phyloP scores from a whole-genome alignment of 1,140 invertebrate genomes.

The Drosophila lacteicornis region DNA sequence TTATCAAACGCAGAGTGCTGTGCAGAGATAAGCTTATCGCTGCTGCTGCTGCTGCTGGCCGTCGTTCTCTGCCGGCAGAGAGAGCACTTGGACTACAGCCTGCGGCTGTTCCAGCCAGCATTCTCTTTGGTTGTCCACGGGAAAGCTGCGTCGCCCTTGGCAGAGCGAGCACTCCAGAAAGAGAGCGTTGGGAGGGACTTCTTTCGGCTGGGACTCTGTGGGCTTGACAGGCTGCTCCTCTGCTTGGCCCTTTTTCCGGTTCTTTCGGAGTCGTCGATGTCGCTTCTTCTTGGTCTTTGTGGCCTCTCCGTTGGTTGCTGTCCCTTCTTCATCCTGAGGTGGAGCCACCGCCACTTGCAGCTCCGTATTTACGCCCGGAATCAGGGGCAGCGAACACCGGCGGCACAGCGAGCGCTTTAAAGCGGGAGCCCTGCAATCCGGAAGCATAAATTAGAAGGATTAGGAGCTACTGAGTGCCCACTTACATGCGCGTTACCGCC shows the following conservation, averaged over 20 bases:
- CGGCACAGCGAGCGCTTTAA: conserved; percentile 65
- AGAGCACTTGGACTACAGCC: conserved; percentile 43
- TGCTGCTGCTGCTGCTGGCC: neutral
- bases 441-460: neutral
- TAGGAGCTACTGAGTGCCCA: neutral
- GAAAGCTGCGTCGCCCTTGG: conserved; percentile 44
- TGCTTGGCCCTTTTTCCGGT: neutral
- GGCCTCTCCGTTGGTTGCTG: neutral
- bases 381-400: conserved; percentile 57
- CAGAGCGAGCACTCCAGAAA: conserved; percentile 56
- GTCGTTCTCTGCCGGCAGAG: conserved; percentile 4
- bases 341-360: conserved; percentile 5
- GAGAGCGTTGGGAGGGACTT: neutral
- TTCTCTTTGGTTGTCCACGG: conserved; percentile 28
- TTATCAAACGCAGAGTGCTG: conserved; percentile 7
- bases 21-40: conserved; percentile 16
- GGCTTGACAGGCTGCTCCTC: too few relatives aligned
- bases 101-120: conserved; percentile 63
- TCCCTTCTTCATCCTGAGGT: neutral
- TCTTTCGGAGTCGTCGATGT: conserved; percentile 20
- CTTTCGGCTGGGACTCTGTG: neutral
- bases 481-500: conserved; percentile 61
- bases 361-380: conserved; percentile 62
- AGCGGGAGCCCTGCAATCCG: conserved; percentile 41
- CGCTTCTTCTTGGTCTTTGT: conserved; percentile 28